A percentile compares a stretch with the other conserved stretches of the same genome.
Conservation (phyloP, 2,888 invertebrate genomes). For the Scotopteryx bipunctaria region DNA sequence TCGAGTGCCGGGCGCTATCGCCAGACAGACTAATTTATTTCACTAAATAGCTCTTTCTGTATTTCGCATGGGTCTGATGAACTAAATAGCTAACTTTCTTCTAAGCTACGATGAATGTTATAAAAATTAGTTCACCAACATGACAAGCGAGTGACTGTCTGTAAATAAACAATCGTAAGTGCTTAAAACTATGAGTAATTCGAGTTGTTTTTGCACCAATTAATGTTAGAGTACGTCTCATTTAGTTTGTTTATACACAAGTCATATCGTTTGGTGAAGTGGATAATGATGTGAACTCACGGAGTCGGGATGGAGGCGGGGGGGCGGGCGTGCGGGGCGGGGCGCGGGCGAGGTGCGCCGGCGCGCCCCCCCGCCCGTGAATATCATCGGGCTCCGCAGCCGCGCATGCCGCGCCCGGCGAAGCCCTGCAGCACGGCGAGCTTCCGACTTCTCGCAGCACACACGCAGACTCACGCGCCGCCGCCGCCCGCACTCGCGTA, state of each 20-base stretch:
- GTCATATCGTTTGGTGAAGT: constrained; percentile 22
- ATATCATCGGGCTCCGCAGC: constrained; percentile 71
- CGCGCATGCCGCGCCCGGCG: constrained; percentile 51
- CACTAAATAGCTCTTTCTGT: constrained; percentile 2
- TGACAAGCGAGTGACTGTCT: constrained; percentile 8
- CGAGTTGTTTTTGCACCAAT: constrained; percentile 28
- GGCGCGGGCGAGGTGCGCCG: constrained; percentile 76
- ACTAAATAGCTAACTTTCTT: background rate
- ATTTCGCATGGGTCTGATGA: background rate
- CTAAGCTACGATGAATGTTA: background rate
- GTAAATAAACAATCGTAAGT: constrained; percentile 38
- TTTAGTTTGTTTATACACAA: constrained; percentile 37
- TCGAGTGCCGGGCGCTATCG: constrained; percentile 2
- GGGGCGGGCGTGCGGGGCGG: constrained; percentile 54
- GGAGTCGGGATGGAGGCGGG: constrained; percentile 61
- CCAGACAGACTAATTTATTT: constrained; percentile 21
- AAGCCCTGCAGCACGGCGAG: constrained; percentile 40
- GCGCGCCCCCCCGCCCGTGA: constrained; percentile 81
- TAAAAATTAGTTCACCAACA: background rate
- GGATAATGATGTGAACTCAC: constrained; percentile 53
- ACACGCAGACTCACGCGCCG: constrained; percentile 40
- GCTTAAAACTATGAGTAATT: constrained; percentile 27
- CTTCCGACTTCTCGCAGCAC: constrained; percentile 35
- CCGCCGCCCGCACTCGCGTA: constrained; percentile 59
- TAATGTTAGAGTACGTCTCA: constrained; percentile 31